Conservation (phyloP, 2,888 invertebrate genomes). For the Oeneis ivallda region DNA sequence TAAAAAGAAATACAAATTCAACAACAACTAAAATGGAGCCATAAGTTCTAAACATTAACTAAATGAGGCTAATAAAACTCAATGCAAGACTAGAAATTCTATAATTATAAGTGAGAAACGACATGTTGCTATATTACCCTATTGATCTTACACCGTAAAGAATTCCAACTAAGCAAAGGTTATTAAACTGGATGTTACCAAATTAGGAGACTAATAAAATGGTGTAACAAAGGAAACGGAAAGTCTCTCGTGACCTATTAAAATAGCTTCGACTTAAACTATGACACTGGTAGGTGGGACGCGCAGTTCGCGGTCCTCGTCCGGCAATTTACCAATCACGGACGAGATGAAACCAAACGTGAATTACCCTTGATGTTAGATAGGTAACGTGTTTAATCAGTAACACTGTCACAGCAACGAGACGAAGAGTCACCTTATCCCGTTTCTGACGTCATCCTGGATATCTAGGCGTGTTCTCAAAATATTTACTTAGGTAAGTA, state of each 20-base stretch:
- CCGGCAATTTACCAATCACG: conserved; percentile 53
- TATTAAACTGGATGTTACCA: neutral
- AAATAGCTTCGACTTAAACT: conserved; percentile 38
- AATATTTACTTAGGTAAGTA: too few relatives aligned
- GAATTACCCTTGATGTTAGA: conserved; percentile 49
- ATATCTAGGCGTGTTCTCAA: neutral
- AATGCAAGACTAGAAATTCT: neutral
- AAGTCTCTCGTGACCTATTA: conserved; percentile 35
- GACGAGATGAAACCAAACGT: conserved; percentile 32
- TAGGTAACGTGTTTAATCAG: conserved; percentile 43
- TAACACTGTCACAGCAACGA: conserved; percentile 13
- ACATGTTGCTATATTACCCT: neutral
- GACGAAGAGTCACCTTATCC: conserved; percentile 31
- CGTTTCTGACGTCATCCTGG: neutral
- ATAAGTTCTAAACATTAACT: conserved; percentile 1
- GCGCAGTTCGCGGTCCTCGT: conserved; percentile 60
- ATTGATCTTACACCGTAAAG: neutral
- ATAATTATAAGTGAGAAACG: neutral
- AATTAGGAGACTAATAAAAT: neutral
- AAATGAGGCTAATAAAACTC: neutral
- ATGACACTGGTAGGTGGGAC: conserved; percentile 56
- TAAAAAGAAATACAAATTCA: neutral
- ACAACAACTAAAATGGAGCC: neutral
- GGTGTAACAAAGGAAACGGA: conserved; percentile 26
- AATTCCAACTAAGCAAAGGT: neutral